Conservation (phyloP, 2,888 invertebrate genomes). For the Callinectes sapidus region DNA sequence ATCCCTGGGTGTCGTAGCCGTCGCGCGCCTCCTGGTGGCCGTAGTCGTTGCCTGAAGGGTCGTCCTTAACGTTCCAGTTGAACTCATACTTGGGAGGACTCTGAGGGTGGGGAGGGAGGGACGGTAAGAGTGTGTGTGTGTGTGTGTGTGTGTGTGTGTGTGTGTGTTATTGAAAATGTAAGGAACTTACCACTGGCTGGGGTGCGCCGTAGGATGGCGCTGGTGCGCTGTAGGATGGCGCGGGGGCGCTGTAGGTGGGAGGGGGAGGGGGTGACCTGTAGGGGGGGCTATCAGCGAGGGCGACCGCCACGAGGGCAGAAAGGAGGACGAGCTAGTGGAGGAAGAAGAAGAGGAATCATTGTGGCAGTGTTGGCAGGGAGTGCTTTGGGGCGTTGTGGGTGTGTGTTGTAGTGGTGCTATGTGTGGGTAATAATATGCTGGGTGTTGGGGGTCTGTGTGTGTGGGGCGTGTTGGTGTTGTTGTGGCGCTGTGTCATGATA, state of each 20-base stretch:
- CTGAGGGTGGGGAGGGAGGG: not conserved
- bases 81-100: not conserved
- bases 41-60: not conserved
- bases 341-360: no score
- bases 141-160: not conserved
- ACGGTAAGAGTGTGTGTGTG: not conserved
- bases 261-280: not conserved
- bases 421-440: not conserved
- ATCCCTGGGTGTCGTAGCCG: not conserved
- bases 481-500: no score
- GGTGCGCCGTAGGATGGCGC: not conserved
- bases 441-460: no score
- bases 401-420: no score
- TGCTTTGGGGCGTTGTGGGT: no score
- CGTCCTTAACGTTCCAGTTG: not conserved
- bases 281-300: not conserved
- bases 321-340: not conserved
- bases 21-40: not conserved
- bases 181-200: not conserved
- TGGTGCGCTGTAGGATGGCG: not conserved
- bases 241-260: not conserved
- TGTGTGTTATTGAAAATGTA: not conserved
- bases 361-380: no score
- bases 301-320: not conserved
- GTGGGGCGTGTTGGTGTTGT: no score